Base-by-base conservation (phyloP, 2,113 vertebrate genomes). In the Nerophis ophidion region DNA sequence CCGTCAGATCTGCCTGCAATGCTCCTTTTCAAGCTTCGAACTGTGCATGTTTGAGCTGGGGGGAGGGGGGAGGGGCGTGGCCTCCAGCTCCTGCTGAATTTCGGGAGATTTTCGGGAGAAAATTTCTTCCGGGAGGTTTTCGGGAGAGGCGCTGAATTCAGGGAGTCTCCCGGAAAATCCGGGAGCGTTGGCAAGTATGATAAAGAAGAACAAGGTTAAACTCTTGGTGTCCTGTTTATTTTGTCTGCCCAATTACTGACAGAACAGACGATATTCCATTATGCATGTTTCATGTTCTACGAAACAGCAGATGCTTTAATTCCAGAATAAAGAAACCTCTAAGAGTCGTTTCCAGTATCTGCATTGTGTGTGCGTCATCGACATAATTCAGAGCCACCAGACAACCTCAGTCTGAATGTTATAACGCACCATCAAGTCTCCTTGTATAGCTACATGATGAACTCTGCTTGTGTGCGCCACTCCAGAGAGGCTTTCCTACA, bases 371-470 rank as follows among this genome's bases (percentile, higher is more conserved):
- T 8, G 10, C 38, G 10, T 12, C 3, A 11, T 3, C 40, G 8
- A 40, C 10, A 9, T 40, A 7, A 40, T 40, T 40, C 38, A 7
- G 8, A 9, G 9, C 48, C 38, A 33, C 49, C 52, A 73, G 36
- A 60, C 63, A 57, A 38, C 2, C 3, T 60, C 42, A 16, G 17
- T 1, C 26, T 70, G 46, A 65, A 60, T 42, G 60, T 57, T 53
- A 52, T n/a, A 61, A 61, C 44, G 57, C 34, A 63, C 57, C 51
- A 73, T 72, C 5, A 68, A 64, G 35, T 50, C 55, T 42, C 48
- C n/a, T 26, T 26, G 26, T 26, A 26, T 26, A 4, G 49, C 8
- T 46, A 17, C 26, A 69, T 62, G 6, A 64, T 65, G 26, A 57
- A 53, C 6, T 33, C 5, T 35, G 35, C 33, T 0, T 36, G 14